Base-by-base conservation (phyloP, 2,797 vertebrate species). In the Melanotaenia maccullochi region DNA sequence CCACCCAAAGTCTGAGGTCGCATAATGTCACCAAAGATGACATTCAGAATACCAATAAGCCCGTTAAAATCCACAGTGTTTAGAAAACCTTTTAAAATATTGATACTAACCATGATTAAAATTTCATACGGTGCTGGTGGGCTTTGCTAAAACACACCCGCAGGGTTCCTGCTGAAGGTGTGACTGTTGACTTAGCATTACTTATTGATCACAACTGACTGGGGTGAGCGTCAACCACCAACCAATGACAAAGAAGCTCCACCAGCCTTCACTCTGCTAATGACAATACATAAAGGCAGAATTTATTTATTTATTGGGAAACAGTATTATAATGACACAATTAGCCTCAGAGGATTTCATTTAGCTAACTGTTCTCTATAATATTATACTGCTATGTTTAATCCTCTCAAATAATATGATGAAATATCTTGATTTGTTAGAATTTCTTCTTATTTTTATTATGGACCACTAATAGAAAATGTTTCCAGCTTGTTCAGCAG, bases 181-280 rank as follows among this genome's bases (percentile, higher is more conserved):
- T 71, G 83, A 89, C 79, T 89, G 87, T 89, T 91, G 89, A 92
- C 82, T 89, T 83, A 83, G 56, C 82, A 90, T 92, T 85, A 92
- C 35, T 93, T 92, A 91, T 93, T 88, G 76, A 89, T 92, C 7
- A 1, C 5, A 5, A 16, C 28, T 1, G 54, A 66, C 72, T 47
- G 79, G 40, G 40, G 22, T 28, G 32, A 57, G 30, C 35, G 32
- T 32, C 42, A 60, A 54, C 67, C 70, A 60, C 55, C 47, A 51
- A 60, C 36, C 24, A 47, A 18, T 18, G 51, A 24, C n/a, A 12
- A 22, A 57, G 5, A 8, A 7, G n/a, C 33, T 71, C 5, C 61
- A 24, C 12, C 30, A 16, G 60, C 28, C 35, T 54, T 16, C 52
- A 42, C 1, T 52, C 20, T 75, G n/a, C 3, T 40, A 5, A 42